Percentiles rank a stretch among this genome's conserved stretches.
Evolutionary conservation across 2,113 vertebrate genomes (phyloP).

Genomic region (Alethe castanea): DNA sequence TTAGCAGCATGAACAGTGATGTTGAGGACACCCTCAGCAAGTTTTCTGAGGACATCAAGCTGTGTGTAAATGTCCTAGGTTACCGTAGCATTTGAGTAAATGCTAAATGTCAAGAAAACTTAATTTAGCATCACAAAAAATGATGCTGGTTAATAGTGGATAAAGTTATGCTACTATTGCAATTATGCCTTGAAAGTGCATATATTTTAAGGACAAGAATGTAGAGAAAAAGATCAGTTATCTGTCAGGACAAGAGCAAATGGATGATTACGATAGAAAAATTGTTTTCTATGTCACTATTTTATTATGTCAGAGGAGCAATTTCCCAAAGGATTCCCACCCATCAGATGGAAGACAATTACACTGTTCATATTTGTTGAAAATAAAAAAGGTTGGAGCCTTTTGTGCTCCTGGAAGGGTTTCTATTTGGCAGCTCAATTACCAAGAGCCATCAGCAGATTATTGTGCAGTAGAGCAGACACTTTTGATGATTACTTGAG

Average conservation of each 20-base stretch:
- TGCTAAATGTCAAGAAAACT: not conserved
- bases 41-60: not conserved
- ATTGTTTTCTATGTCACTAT: not conserved
- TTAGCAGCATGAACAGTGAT: not conserved
- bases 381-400: not conserved
- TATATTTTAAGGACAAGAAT: not conserved
- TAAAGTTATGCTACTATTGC: not conserved
- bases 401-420: not conserved
- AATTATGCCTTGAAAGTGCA: not conserved
- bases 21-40: too few species aligned
- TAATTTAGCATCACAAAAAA: not conserved
- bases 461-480: not conserved
- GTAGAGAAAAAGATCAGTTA: not conserved
- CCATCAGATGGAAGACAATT: not conserved
- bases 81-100: not conserved
- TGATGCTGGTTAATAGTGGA: not conserved
- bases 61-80: not conserved
- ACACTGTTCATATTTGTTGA: not conserved
- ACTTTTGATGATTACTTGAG: not conserved
- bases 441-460: not conserved
- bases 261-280: not conserved
- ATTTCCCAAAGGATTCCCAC: not conserved
- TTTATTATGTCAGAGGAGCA: not conserved
- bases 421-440: not conserved
- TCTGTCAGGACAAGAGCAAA: not conserved